A percentile compares a stretch with the other conserved stretches of the same genome.
Conservation (phyloP, 35 echinoderm and acorn worm genomes). For the Antedon bifida region DNA sequence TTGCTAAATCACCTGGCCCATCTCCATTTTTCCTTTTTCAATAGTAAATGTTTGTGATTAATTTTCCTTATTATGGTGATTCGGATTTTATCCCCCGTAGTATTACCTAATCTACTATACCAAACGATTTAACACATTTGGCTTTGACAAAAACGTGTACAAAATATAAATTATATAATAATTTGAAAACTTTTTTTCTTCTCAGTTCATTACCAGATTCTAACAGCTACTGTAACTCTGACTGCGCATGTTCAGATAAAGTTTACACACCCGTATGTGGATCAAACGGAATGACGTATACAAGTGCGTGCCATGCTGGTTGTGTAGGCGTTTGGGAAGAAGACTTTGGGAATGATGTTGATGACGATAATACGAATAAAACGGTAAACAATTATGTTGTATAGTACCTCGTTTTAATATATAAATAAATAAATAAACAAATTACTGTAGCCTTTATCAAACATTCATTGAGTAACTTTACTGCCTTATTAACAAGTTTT, state of each 20-base stretch:
- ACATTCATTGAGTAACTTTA: no score
- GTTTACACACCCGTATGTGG: constrained; percentile 42
- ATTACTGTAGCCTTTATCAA: not conserved
- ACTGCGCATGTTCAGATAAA: constrained; percentile 28
- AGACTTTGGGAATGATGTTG: not conserved
- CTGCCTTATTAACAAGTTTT: no score
- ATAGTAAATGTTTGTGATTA: no score
- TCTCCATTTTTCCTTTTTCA: no score
- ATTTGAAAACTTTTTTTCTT: not conserved
- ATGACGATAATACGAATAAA: not conserved
- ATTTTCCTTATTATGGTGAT: no score
- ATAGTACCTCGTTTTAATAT: not conserved
- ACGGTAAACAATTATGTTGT: not conserved
- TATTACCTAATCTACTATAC: no score
- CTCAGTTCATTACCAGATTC: not conserved
- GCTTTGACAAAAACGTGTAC: no score
- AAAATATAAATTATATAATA: no score
- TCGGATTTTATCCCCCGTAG: no score
- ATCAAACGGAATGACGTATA: constrained; percentile 41
- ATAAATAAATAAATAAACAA: not conserved
- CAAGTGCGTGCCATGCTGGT: constrained; percentile 42
- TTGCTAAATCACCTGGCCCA: no score
- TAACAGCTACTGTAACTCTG: constrained; percentile 17
- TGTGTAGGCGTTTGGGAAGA: constrained; percentile 21
- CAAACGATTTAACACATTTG: no score